Conservation (phyloP, 2,797 vertebrate genomes). For the Pempheris klunzingeri region DNA sequence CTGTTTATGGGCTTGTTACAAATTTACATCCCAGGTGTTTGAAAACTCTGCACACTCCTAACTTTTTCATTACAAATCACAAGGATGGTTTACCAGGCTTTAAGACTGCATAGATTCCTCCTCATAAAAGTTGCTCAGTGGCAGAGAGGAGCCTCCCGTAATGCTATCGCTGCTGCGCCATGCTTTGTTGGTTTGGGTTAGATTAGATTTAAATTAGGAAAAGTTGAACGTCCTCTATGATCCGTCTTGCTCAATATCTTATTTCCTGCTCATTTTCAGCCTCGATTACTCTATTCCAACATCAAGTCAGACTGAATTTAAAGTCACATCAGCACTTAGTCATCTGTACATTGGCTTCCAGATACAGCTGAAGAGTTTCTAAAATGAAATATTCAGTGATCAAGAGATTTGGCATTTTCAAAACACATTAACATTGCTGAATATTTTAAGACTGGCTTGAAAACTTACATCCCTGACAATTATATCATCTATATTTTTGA, state of each 20-base stretch:
- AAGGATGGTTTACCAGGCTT: slow-evolving; percentile 56
- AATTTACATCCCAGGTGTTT: slow-evolving; percentile 44
- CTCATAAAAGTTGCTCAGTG: slow-evolving; percentile 54
- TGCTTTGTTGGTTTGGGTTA: slow-evolving; percentile 71
- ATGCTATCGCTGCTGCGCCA: slow-evolving; percentile 48
- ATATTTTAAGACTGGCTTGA: slow-evolving; percentile 54
- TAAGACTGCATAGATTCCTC: slow-evolving; percentile 42
- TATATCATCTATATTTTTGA: slow-evolving; percentile 44
- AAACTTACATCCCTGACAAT: slow-evolving; percentile 43
- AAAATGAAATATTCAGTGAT: slow-evolving; percentile 69
- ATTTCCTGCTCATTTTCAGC: slow-evolving; percentile 73
- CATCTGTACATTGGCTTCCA: slow-evolving; percentile 43
- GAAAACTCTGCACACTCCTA: slow-evolving; percentile 25
- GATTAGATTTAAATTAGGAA: slow-evolving; percentile 78
- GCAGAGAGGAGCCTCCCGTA: slow-evolving; percentile 51
- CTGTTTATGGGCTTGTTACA: slow-evolving; percentile 48
- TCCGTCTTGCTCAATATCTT: slow-evolving; percentile 70
- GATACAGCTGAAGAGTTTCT: slow-evolving; percentile 54
- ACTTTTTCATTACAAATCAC: slow-evolving; percentile 47
- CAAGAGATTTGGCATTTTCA: slow-evolving; percentile 66
- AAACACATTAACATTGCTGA: slow-evolving; percentile 60
- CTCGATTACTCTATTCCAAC: slow-evolving; percentile 58
- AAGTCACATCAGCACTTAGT: slow-evolving; percentile 63
- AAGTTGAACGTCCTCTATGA: slow-evolving; percentile 66
- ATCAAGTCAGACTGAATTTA: slow-evolving; percentile 63